phyloP scores from a whole-genome alignment of 2,113 vertebrate species.

The Amphilophus citrinellus region DNA sequence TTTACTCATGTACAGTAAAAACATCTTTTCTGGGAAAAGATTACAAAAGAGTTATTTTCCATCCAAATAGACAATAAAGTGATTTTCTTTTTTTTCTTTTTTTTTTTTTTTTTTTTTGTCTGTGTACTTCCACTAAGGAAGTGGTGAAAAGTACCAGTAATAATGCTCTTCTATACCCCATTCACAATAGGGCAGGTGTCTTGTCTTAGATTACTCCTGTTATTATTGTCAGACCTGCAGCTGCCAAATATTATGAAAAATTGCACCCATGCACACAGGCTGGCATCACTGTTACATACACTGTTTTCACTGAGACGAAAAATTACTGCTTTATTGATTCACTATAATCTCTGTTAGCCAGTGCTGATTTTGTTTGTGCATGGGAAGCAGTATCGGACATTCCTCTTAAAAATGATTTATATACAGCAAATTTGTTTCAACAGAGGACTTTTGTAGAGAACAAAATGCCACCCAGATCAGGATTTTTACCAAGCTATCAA shows the following conservation, averaged over 20 bases:
- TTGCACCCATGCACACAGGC: conserved; percentile 20
- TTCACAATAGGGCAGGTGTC: conserved; percentile 63
- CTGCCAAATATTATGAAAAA: conserved; percentile 51
- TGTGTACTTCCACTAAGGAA: conserved; percentile 7
- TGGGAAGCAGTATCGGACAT: conserved; percentile 39
- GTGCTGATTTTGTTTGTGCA: conserved; percentile 52
- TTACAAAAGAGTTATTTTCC: conserved; percentile 31
- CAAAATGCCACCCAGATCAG: background rate
- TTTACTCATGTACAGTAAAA: conserved; percentile 24
- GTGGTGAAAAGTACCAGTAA: conserved; percentile 11
- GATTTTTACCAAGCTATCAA: background rate
- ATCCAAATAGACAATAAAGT: conserved; percentile 21
- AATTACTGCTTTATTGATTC: conserved; percentile 13
- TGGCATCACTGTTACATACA: conserved; percentile 24
- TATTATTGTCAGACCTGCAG: conserved; percentile 52
- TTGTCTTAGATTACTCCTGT: conserved; percentile 66
- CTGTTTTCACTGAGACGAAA: conserved; percentile 32
- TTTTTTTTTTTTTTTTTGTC: background rate
- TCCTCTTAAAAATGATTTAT: conserved; percentile 18
- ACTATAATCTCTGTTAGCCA: conserved; percentile 39
- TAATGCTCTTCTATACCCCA: conserved; percentile 27
- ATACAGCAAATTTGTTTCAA: background rate
- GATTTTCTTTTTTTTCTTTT: background rate
- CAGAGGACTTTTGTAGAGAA: background rate
- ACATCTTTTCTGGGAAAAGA: conserved; percentile 17